Base-by-base conservation (phyloP, 37 sponge, comb jelly and placozoan genomes). In the Haliclona indistincta region DNA sequence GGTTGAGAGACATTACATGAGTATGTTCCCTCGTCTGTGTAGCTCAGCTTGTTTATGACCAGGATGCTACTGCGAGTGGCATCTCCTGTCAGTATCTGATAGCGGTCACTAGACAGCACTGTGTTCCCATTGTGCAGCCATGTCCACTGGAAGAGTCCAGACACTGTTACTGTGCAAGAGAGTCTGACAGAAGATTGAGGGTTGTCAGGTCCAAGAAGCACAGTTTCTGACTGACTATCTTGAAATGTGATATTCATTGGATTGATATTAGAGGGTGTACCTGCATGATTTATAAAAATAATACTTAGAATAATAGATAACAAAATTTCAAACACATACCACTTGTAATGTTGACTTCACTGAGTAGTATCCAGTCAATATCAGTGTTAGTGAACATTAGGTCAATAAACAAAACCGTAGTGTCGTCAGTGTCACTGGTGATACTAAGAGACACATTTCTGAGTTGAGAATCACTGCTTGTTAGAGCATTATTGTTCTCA, bases 61-160 rank as follows among this genome's bases (percentile, higher is more conserved):
- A 83, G 77, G 8, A 4, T 75, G 39, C 71, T 83, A 35, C 69
- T 74, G 19, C 75, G 66, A 17, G 77, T 83, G 8, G 68, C 75
- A 70, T 67, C 69, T 32, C 60, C 64, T n/a, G n/a, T n/a, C n/a
- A n/a, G n/a, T 51, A 66, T 81, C 42, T 38, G 32, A 7, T 28
- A 38, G 34, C 36, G 38, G 56, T 6, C 26, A n/a, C 4, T 7
- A 6, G 10, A 22, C 23, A 45, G 43, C 17, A 54, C 43, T 25
- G 37, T 39, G 20, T 20, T 54, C 5, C 56, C 66, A 38, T 33
- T 42, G 25, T 41, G 6, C 23, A 33, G 51, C 84, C 84, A 83
- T 38, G 17, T 5, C 84, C 84, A 83, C 41, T 61, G 33, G 45
- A 56, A 74, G 0, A 63, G 40, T 20, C 76, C 76, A 64, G 34